Evolutionary conservation across 2,113 vertebrate species (phyloP), one percentile per base, ranked within the genome.

Genomic region (Syngnathoides biaculeatus): DNA sequence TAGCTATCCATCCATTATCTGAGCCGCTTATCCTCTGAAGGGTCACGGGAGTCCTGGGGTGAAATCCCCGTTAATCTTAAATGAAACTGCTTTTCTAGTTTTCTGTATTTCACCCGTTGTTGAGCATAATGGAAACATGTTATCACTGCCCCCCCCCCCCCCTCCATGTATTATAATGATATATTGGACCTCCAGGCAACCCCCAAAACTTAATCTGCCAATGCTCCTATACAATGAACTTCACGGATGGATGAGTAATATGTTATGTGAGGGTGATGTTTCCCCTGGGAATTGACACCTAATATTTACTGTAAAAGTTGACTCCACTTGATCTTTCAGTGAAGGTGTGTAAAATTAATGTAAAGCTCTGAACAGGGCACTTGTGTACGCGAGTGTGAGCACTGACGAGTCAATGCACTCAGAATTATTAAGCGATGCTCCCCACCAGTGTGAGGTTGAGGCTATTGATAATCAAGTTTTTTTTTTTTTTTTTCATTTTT

Each of bases 401-500:
- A 24, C 67, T 48, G 13, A 27, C 13, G 20, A 80, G 83, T 75
- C 71, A 52, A 73, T 80, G 79, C 80, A 77, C 77, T 89, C 67
- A 80, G 82, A 77, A 84, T 82, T 81, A 89, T 88, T 87, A 88
- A 86, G 84, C 77, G 78, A 80, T 72, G 15, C 68, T 15, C 12
- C 38, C 68, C 75, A 40, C 38, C 68, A 53, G 65, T 74, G 74
- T 75, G 73, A 79, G 77, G 75, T 67, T 42, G 55, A 82, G 70
- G 79, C 62, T 71, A 72, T 76, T 59, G 48, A 70, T 87, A 90
- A 91, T 89, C 81, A 75, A 69, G 71, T 89, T 87, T 87, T 57
- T 57, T 24, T 55, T 55, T 0, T 15, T 17, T n/a, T 27, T 26
- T 55, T 55, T 0, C 8, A 8, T n/a, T 27, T 26, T 55, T 72